Base-by-base conservation (phyloP, 2,797 vertebrate species). In the Tauraco hartlaubi region DNA sequence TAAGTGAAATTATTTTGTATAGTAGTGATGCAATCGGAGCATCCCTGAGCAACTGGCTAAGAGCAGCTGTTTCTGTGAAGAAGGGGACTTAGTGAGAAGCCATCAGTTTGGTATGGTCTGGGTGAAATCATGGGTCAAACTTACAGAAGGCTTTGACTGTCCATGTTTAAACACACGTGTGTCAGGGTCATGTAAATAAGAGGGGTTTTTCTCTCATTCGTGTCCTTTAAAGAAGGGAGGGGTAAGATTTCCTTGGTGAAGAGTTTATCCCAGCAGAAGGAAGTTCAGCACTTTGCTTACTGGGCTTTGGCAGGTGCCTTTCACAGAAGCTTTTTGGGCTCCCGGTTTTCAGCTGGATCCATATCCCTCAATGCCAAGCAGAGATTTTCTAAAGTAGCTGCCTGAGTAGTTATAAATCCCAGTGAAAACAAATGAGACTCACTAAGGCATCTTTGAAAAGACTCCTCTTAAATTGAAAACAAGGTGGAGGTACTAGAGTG, bases 171-270 rank as follows among this genome's bases (percentile, higher is more conserved):
- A 46, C 15, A 28, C 11, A 5, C 31, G 25, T 6, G 4, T 41
- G 35, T 55, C 31, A 25, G 25, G 14, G 10, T 84, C 41, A 14
- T 20, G 25, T 55, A 84, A 66, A 44, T 54, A 48, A 33, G 28
- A 11, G 13, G 13, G 0, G 0, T 3, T 11, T 64, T 68, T 61
- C 17, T 52, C 6, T 5, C 6, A 9, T 3, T 7, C 0, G 11
- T 88, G 48, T 20, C 26, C 16, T 72, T 46, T 28, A 74, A 76
- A 63, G 31, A 79, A 79, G 15, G 10, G 21, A 88, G 17, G 79
- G 10, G 8, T 73, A 71, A 67, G 48, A 67, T 73, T 78, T 85
- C 18, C 58, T 73, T 1, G 2, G 15, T 25, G 20, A 81, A 43
- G 37, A 52, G 15, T 52, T 80, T 56, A 83, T 78, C 33, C 37